Conservation (phyloP, 1,140 invertebrate genomes). For the Scaptomyza graminum region DNA sequence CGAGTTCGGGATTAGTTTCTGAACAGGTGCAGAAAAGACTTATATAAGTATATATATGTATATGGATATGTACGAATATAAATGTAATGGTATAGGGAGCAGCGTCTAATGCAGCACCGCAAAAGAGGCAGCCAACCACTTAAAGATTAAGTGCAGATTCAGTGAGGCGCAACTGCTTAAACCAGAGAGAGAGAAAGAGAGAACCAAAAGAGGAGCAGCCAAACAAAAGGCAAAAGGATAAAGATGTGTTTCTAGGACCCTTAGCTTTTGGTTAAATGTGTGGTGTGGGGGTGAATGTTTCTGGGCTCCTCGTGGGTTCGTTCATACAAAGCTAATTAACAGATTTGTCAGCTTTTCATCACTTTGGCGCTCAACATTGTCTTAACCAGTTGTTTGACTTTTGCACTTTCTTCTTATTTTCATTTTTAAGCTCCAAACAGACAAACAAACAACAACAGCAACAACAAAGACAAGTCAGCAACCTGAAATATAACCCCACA, state of each 20-base stretch:
- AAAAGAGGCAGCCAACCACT: constrained; percentile 76
- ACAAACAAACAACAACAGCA: constrained; percentile 15
- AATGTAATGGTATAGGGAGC: not conserved
- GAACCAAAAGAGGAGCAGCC: constrained; percentile 8
- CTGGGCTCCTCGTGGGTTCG: constrained; percentile 46
- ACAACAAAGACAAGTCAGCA: constrained; percentile 40
- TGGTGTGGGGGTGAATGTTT: not conserved
- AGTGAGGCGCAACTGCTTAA: constrained; percentile 64
- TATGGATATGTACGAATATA: constrained; percentile 6
- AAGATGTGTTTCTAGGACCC: constrained; percentile 14
- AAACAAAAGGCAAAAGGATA: constrained; percentile 58
- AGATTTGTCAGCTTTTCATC: constrained; percentile 82
- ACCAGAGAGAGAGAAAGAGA: constrained; percentile 2
- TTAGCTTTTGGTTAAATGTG: not conserved
- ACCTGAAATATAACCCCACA: constrained; percentile 13
- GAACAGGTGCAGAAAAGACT: constrained; percentile 40
- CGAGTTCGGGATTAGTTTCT: constrained; percentile 74
- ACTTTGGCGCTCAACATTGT: constrained; percentile 62
- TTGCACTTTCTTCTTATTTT: constrained; percentile 57
- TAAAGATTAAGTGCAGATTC: constrained; percentile 79
- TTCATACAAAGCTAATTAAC: constrained; percentile 82
- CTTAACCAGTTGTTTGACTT: constrained; percentile 75
- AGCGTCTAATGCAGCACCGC: constrained; percentile 62
- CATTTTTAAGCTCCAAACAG: constrained; percentile 1
- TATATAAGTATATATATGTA: not conserved